Percentiles rank a stretch among this genome's conserved stretches.
Conservation (phyloP, 2,888 invertebrate species). For the Hypena proboscidalis region DNA sequence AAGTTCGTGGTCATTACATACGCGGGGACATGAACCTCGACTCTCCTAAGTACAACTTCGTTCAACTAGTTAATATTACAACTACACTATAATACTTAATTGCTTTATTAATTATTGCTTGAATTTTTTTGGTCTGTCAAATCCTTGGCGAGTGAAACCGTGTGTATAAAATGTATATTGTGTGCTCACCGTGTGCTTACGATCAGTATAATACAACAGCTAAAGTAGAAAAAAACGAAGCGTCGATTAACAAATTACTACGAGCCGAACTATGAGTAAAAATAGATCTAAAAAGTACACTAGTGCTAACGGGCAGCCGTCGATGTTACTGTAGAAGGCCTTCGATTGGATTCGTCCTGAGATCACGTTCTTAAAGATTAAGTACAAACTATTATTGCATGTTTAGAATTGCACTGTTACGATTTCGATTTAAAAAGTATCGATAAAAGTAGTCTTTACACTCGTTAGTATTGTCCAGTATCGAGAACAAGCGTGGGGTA, state of each 20-base stretch:
- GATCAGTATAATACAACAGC: constrained; percentile 60
- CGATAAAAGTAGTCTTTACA: constrained; percentile 71
- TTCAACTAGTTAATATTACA: constrained; percentile 55
- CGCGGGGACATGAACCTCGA: constrained; percentile 32
- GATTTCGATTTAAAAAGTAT: constrained; percentile 62
- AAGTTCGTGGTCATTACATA: constrained; percentile 29
- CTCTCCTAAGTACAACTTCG: constrained; percentile 46
- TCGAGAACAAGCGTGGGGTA: constrained; percentile 55
- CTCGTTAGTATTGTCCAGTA: constrained; percentile 68
- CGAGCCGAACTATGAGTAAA: constrained; percentile 76
- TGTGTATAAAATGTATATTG: constrained; percentile 70
- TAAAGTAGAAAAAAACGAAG: constrained; percentile 66
- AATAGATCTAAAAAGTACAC: constrained; percentile 58
- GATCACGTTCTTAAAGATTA: constrained; percentile 83
- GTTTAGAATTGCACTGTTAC: constrained; percentile 82
- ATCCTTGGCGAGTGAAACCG: constrained; percentile 70
- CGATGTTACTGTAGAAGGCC: constrained; percentile 74
- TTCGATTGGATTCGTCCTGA: constrained; percentile 82
- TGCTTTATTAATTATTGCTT: constrained; percentile 72
- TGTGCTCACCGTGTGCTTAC: constrained; percentile 76
- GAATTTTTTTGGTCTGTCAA: constrained; percentile 74
- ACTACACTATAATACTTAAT: constrained; percentile 66
- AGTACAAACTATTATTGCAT: constrained; percentile 83
- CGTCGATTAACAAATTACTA: constrained; percentile 68
- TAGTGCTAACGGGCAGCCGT: constrained; percentile 70